A percentile compares a stretch with the other conserved stretches of the same genome.
Conservation (phyloP, 2,888 invertebrate species). For the Spicauda simplicius region DNA sequence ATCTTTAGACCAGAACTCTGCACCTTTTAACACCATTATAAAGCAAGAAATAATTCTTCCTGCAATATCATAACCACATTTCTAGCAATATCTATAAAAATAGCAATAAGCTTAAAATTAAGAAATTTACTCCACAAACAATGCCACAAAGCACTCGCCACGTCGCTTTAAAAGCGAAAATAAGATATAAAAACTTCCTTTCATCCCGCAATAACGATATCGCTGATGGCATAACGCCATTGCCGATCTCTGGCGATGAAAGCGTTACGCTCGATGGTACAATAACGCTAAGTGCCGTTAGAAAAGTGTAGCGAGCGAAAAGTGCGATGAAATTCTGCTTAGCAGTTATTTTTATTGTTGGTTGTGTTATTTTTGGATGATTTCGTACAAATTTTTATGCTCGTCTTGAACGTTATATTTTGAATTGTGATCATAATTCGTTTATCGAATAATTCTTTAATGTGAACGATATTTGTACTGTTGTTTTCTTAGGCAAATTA, state of each 20-base stretch:
- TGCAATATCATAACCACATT: too few species aligned
- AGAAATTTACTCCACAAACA: not conserved
- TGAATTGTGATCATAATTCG: too few species aligned
- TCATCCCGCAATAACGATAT: not conserved
- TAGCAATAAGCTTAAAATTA: too few species aligned
- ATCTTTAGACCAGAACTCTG: too few species aligned
- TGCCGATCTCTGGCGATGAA: conserved; percentile 8
- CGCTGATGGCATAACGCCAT: not conserved
- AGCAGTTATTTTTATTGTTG: not conserved
- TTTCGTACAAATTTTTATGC: too few species aligned
- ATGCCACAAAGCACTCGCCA: not conserved
- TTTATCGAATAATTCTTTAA: too few species aligned
- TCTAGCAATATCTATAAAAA: too few species aligned
- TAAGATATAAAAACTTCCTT: not conserved
- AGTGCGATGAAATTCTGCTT: not conserved
- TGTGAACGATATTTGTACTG: too few species aligned
- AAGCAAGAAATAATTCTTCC: too few species aligned
- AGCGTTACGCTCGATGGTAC: conserved; percentile 3
- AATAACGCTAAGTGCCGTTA: conserved; percentile 10
- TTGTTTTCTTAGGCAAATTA: too few species aligned
- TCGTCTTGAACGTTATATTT: too few species aligned
- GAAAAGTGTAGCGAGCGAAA: not conserved
- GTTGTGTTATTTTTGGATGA: not conserved
- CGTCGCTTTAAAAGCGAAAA: not conserved
- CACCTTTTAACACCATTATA: too few species aligned